Base-by-base conservation (phyloP, 2,797 vertebrate species). In the Leucoraja ocellata region DNA sequence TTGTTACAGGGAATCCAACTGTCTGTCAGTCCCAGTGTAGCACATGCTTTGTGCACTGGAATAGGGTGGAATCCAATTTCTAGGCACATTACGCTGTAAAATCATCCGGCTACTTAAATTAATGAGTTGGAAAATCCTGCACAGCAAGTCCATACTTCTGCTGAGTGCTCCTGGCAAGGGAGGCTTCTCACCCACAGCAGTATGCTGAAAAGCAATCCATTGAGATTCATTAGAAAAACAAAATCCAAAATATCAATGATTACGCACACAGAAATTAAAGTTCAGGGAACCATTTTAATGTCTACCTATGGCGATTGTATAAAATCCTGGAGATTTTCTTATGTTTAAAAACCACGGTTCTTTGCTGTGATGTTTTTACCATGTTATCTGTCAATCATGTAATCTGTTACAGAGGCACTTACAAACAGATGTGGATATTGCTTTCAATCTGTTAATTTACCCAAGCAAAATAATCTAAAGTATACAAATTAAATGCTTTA, bases 401-500 rank as follows among this genome's bases (percentile, higher is more conserved):
- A 76, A 54, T 92, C 90, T 28, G 65, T 39, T 92, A 54, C 71
- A 92, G 90, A 92, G 71, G 36, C 39, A 58, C 39, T 74, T 92
- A 76, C 90, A 54, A 54, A n/a, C 90, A 92, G 36, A 76, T n/a
- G 39, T 65, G 71, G 86, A 68, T 76, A 76, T 28, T 28, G 71
- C 71, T 92, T 92, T 74, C 90, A 92, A 92, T 76, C 9, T 28
- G 71, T 58, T 76, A 76, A 92, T 92, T 92, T 74, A 92, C 71
- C 76, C 76, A 54, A 46, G 71, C 6, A 92, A 92, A 92, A 91
- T 14, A 92, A 71, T 28, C 46, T 92, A 76, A 92, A 73, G 58
- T 92, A 54, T 76, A 92, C 90, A 92, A 92, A 92, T 58, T 92
- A 76, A 92, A 92, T 23, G 90, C 90, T 74, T 92, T 76, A 92